Evolutionary conservation across 2,113 vertebrate genomes (phyloP).

Genomic region (Micromys minutus): DNA sequence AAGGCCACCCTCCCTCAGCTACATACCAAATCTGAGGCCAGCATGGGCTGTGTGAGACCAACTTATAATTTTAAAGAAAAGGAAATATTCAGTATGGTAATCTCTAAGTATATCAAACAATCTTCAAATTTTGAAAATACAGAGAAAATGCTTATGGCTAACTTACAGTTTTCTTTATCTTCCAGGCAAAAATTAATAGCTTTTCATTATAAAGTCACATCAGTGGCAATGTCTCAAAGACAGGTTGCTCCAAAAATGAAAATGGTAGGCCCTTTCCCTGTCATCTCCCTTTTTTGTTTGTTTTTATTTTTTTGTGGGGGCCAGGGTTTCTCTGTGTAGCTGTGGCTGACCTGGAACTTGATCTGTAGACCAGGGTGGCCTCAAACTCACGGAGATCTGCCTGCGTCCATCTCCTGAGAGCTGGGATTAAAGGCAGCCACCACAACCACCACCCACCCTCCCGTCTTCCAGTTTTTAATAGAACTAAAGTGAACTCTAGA

Average conservation of each 20-base stretch:
- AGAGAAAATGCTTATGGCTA: conserved; percentile 26
- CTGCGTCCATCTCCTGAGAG: no score
- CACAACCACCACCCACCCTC: no score
- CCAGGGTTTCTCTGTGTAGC: no score
- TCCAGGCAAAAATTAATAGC: background rate
- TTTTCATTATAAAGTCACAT: background rate
- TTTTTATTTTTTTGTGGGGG: no score
- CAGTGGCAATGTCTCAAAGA: background rate
- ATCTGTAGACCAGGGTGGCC: no score
- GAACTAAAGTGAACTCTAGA: conserved; percentile 8
- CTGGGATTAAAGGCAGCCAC: no score
- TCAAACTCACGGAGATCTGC: no score
- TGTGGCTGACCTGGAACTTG: no score
- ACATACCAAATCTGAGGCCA: background rate
- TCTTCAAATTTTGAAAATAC: conserved; percentile 7
- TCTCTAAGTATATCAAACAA: background rate
- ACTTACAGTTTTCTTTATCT: background rate
- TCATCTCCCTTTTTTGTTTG: no score
- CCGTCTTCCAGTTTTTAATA: background rate
- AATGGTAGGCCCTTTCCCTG: background rate
- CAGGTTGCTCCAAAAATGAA: conserved; percentile 59
- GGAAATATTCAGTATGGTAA: background rate
- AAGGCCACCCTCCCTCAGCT: background rate
- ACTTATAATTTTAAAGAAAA: background rate
- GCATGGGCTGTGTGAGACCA: background rate